Conservation (phyloP, 2,113 vertebrate genomes). For the Thoracochromis brauschi region DNA sequence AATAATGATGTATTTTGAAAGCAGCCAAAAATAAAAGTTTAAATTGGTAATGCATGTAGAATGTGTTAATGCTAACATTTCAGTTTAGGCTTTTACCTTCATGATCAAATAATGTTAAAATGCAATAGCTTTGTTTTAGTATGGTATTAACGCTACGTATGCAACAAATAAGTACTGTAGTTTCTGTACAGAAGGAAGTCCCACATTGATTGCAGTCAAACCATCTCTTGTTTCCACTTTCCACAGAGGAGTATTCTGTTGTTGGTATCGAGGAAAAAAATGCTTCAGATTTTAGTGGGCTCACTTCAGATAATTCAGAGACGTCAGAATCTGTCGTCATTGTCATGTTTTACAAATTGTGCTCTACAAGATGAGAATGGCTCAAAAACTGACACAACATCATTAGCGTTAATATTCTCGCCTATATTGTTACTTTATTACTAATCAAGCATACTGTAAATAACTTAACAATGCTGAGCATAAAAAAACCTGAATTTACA, state of each 20-base stretch:
- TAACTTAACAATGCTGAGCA: background rate
- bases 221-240: background rate
- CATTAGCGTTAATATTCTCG: background rate
- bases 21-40: background rate
- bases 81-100: background rate
- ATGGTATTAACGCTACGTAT: background rate
- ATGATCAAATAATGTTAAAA: background rate
- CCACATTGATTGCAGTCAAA: background rate
- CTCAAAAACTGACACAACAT: background rate
- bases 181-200: background rate
- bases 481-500: conserved; percentile 10
- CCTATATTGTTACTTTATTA: background rate
- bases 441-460: background rate
- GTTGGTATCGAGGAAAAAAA: background rate
- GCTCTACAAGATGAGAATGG: background rate
- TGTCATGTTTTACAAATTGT: background rate
- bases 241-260: background rate
- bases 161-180: background rate
- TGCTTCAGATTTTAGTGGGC: background rate
- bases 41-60: conserved; percentile 15
- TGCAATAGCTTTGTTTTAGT: background rate
- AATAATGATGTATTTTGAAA: background rate
- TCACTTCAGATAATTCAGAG: background rate
- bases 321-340: background rate
- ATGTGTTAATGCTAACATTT: background rate